Conservation (phyloP, 1,140 invertebrate species). For the Drosophila pandora region DNA sequence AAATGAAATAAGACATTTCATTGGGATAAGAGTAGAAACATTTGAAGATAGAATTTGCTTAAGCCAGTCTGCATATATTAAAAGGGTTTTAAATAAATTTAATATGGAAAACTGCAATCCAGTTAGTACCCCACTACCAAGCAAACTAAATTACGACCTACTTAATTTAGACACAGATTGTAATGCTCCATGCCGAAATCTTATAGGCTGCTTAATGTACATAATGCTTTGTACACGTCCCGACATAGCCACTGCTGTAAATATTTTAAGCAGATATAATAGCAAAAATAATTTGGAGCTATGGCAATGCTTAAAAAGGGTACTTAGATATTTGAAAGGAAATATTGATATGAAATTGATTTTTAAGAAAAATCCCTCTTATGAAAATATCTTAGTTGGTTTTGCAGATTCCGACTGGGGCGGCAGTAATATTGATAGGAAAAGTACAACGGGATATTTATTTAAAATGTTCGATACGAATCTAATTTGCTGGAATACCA, state of each 20-base stretch:
- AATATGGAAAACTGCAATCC: constrained; percentile 4
- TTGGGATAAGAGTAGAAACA: constrained; percentile 7
- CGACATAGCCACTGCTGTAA: constrained; percentile 20
- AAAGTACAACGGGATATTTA: constrained; percentile 13
- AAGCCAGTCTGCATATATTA: constrained; percentile 3
- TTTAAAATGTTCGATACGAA: constrained; percentile 21
- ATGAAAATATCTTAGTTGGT: constrained; percentile 13
- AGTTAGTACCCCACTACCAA: constrained; percentile 7
- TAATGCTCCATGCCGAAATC: constrained; percentile 25
- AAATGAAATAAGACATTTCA: constrained; percentile 1
- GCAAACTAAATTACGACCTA: neutral
- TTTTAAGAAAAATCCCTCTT: constrained; percentile 56
- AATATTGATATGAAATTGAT: constrained; percentile 11
- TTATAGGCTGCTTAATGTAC: constrained; percentile 40
- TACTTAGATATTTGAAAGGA: constrained; percentile 6
- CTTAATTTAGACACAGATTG: constrained; percentile 2
- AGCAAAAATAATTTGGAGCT: constrained; percentile 33
- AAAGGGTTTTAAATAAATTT: constrained; percentile 8
- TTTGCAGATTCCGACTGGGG: constrained; percentile 10
- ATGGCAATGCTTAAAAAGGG: constrained; percentile 1
- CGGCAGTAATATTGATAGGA: neutral
- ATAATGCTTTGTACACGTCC: constrained; percentile 17
- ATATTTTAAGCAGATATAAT: constrained; percentile 19
- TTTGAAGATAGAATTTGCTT: constrained; percentile 9
- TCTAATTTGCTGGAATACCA: constrained; percentile 22